A percentile compares a stretch with the other conserved stretches of the same genome.
Evolutionary conservation across 2,113 vertebrate species (phyloP).

Genomic region (Synchiropus splendidus): DNA sequence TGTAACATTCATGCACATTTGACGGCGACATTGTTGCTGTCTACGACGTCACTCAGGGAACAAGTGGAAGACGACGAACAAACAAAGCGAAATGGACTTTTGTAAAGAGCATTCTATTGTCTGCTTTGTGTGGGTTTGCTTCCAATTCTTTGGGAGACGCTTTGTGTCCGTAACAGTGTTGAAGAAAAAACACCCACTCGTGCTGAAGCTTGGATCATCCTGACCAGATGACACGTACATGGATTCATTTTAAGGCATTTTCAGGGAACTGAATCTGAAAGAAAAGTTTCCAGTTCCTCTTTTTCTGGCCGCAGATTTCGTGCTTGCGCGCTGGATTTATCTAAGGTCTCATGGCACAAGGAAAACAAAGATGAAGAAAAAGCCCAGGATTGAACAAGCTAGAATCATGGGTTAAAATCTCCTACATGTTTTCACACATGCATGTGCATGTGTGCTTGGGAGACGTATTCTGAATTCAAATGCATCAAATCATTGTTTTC

Average conservation of each 20-base stretch:
- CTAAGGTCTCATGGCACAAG: slow-evolving; percentile 20
- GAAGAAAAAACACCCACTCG: not conserved
- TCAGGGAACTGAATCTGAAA: slow-evolving; percentile 79
- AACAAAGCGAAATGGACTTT: too few relatives aligned
- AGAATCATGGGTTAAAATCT: too few relatives aligned
- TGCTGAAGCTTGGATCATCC: slow-evolving; percentile 21
- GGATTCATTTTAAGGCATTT: slow-evolving; percentile 48
- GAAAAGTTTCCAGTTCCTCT: slow-evolving; percentile 70
- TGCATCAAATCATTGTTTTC: too few relatives aligned
- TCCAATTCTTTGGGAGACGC: not conserved
- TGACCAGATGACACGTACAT: slow-evolving; percentile 27
- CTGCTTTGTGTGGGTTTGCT: not conserved
- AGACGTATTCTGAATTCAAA: too few relatives aligned
- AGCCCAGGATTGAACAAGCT: too few relatives aligned
- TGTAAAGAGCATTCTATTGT: too few relatives aligned
- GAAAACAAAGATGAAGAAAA: slow-evolving; percentile 4
- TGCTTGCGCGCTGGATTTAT: slow-evolving; percentile 14
- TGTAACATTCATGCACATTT: too few relatives aligned
- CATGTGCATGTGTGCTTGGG: too few relatives aligned
- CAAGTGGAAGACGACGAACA: too few relatives aligned
- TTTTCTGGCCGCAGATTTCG: slow-evolving; percentile 18
- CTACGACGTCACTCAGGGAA: too few relatives aligned
- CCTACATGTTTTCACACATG: too few relatives aligned
- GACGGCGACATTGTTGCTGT: too few relatives aligned
- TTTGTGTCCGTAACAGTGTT: not conserved